Evolutionary conservation across 2,888 invertebrate genomes (phyloP).

Genomic region (Pristionchus maxplancki): DNA sequence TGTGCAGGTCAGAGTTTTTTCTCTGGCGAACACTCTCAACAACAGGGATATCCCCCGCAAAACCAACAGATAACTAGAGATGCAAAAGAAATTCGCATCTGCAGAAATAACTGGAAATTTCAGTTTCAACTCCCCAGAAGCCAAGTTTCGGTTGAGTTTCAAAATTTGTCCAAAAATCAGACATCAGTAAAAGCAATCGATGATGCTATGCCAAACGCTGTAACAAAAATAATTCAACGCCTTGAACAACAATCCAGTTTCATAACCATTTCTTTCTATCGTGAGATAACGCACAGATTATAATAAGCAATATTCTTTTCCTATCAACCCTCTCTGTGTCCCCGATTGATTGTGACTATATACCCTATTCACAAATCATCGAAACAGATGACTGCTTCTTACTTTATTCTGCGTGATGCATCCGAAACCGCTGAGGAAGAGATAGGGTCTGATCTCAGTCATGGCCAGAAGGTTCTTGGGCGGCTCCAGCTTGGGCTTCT

Average conservation of each 20-base stretch:
- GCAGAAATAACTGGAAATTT: background rate
- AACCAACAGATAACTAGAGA: background rate
- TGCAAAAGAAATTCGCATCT: background rate
- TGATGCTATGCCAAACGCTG: too few relatives aligned
- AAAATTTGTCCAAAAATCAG: background rate
- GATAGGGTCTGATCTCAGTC: slow-evolving; percentile 62
- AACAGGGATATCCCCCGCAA: background rate
- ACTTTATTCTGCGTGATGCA: slow-evolving; percentile 63
- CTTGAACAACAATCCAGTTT: too few relatives aligned
- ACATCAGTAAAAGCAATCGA: background rate
- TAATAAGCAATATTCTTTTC: too few relatives aligned
- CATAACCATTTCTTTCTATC: too few relatives aligned
- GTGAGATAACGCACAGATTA: too few relatives aligned
- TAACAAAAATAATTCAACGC: too few relatives aligned
- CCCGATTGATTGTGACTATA: too few relatives aligned
- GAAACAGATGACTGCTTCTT: background rate
- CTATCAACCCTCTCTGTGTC: too few relatives aligned
- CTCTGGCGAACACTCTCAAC: too few relatives aligned
- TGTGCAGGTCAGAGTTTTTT: too few relatives aligned
- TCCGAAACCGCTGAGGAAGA: slow-evolving; percentile 67
- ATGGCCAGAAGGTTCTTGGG: slow-evolving; percentile 55
- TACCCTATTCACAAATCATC: too few relatives aligned
- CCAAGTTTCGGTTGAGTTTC: background rate
- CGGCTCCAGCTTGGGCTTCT: slow-evolving; percentile 46
- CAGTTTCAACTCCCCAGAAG: too few relatives aligned